Base-by-base conservation (phyloP, 2,888 invertebrate species). In the Drosophila robusta region DNA sequence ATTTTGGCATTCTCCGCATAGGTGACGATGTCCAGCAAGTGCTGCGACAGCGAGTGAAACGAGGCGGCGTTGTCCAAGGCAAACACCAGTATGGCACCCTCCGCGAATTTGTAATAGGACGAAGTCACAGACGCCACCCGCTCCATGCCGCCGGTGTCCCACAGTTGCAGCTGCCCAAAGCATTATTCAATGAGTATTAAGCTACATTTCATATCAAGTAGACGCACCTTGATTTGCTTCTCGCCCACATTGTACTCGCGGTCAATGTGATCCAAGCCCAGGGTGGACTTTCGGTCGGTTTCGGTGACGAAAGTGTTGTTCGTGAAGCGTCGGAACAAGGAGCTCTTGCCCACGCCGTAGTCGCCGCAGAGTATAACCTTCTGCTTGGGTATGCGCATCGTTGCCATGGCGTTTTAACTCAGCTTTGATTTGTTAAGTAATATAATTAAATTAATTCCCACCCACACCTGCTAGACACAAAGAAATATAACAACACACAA, bases 141-240 rank as follows among this genome's bases (percentile, higher is more conserved):
- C 92, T 98, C 98, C 97, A 98, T 98, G 50, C 98, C 98, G 78
- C 98, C 98, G 38, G 98, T 98, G 91, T 98, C 98, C 98, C 98
- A 98, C 78, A 98, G 93, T 93, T 98, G 98, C 70, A 98, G 93
- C 98, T 98, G 92, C 7, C 54, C 8, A 54, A n/a, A n/a, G 1
- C 0, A 9, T 29, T 18, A 41, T 18, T 44, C 0, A 12, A 24
- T 14, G 11, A 32, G 36, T 22, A 38, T 16, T 46, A 47, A 12
- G 22, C 6, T 24, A 16, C 42, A 69, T 2, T 1, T 2, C 29
- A 0, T 29, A 16, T 7, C 8, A 52, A 46, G 1, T 3, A n/a
- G 5, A 56, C 46, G 55, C 58, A 91, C 91, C 78, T 90, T 90
- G 12, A 89, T 92, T 92, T 93, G 93, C 92, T 95, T 96, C 75